Percentiles rank a stretch among this genome's conserved stretches.
phyloP scores from a whole-genome alignment of 2,113 vertebrate species.

The Ranitomeya imitator region DNA sequence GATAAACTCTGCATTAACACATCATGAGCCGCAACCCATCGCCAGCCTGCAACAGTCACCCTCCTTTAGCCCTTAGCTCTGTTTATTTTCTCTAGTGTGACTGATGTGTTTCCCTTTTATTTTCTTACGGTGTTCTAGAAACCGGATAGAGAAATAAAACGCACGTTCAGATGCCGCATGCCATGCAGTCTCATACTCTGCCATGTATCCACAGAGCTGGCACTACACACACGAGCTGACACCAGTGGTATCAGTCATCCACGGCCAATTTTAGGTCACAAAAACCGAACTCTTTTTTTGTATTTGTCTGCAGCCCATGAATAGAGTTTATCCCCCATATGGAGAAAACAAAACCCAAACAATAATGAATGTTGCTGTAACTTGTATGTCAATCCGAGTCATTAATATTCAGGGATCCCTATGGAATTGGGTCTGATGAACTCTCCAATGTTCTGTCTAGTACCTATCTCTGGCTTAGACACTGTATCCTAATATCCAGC shows the following conservation, averaged over 20 bases:
- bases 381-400: conserved; percentile 20
- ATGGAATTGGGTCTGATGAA: conserved; percentile 17
- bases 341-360: background rate
- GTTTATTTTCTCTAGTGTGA: conserved; percentile 41
- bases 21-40: background rate
- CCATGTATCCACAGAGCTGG: background rate
- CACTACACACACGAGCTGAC: background rate
- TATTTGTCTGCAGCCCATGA: conserved; percentile 4
- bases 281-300: background rate
- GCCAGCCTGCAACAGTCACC: background rate
- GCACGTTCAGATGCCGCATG: background rate
- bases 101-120: conserved; percentile 13
- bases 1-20: conserved; percentile 54
- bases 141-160: background rate
- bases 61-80: background rate
- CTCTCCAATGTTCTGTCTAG: conserved; percentile 11
- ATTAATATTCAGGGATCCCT: background rate
- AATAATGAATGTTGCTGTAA: no score
- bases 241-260: background rate
- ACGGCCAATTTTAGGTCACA: conserved; percentile 17
- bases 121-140: background rate
- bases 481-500: conserved; percentile 27
- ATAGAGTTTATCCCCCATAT: conserved; percentile 15
- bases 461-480: conserved; percentile 3
- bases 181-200: background rate